Evolutionary conservation across 2,113 vertebrate species (phyloP).

Genomic region (Callaeas wilsoni): DNA sequence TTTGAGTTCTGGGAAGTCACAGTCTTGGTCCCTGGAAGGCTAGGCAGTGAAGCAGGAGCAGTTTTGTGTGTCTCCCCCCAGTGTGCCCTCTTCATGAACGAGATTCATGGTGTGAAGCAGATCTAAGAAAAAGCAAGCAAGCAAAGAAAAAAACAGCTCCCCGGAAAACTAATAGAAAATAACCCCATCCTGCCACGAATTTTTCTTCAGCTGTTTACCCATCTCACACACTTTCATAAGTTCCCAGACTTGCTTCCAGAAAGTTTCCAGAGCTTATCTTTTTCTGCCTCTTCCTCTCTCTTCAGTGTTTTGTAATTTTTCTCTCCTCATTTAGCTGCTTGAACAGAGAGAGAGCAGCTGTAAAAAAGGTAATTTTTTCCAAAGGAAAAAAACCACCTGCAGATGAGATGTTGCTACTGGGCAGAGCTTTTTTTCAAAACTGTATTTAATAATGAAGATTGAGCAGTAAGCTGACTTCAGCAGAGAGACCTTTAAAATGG

Average conservation of each 20-base stretch:
- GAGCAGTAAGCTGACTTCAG: not conserved
- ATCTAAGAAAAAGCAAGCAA: not conserved
- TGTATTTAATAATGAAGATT: not conserved
- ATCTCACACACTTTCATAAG: not conserved
- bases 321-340: not conserved
- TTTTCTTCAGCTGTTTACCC: not conserved
- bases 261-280: not conserved
- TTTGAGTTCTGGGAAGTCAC: not conserved
- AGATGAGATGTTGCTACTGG: not conserved
- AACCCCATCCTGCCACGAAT: rapidly evolving
- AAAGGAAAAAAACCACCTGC: not conserved
- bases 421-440: not conserved
- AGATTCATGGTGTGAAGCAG: not conserved
- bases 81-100: not conserved
- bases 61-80: rapidly evolving
- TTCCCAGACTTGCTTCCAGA: not conserved
- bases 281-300: not conserved
- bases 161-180: not conserved
- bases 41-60: not conserved
- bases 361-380: not conserved
- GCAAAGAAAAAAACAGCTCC: rapidly evolving
- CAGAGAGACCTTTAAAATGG: not conserved
- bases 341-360: not conserved
- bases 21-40: not conserved
- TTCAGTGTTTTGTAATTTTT: not conserved